phyloP scores from a whole-genome alignment of 1,140 invertebrate genomes.

The Sarcophaga peregrina region DNA sequence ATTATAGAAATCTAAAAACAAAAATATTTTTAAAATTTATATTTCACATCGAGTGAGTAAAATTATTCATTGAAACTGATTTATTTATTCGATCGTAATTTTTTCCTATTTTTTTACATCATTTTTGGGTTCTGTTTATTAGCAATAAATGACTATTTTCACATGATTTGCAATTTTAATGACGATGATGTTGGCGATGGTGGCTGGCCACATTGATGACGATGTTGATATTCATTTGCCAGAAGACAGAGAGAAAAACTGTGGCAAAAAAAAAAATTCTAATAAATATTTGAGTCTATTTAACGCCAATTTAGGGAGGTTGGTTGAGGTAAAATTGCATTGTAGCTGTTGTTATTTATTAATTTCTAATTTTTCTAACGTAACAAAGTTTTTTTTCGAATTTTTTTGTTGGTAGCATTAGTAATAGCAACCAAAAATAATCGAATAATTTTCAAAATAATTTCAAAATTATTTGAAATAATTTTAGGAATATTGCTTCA shows the following conservation, averaged over 20 bases:
- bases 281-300: no score
- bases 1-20: neutral
- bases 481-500: neutral
- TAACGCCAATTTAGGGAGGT: no score
- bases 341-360: conserved; percentile 15
- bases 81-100: neutral
- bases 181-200: no score
- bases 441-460: neutral
- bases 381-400: neutral
- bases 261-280: no score
- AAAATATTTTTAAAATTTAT: neutral
- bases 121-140: no score
- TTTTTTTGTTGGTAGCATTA: neutral
- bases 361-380: conserved; percentile 3
- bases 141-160: no score
- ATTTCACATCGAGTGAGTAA: neutral
- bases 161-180: neutral
- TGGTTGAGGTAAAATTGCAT: neutral
- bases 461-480: neutral
- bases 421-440: neutral
- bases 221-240: neutral
- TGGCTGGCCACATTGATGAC: neutral
- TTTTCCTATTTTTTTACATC: no score
- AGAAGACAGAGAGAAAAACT: no score
- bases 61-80: conserved; percentile 20